Conservation (phyloP, 1,140 invertebrate species). For the Oreohelix idahoensis region DNA sequence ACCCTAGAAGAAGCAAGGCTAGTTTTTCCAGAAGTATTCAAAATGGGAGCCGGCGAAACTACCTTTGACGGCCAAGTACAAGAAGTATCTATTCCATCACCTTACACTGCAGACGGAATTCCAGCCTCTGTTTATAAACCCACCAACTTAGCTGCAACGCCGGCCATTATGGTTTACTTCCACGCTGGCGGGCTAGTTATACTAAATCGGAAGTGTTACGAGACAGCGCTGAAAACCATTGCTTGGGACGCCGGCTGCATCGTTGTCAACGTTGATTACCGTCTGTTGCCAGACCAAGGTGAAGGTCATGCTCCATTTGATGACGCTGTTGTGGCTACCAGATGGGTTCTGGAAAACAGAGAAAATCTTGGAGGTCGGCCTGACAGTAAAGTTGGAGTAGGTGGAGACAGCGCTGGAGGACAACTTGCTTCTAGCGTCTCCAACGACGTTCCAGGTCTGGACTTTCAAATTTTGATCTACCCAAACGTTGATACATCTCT, state of each 20-base stretch:
- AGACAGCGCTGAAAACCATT: neutral
- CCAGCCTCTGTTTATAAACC: constrained; percentile 9
- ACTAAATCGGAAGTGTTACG: neutral
- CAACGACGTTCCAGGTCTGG: neutral
- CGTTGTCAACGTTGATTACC: constrained; percentile 8
- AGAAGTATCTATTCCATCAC: neutral
- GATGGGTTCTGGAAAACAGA: constrained; percentile 18
- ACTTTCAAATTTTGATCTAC: constrained; percentile 2
- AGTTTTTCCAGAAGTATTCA: neutral
- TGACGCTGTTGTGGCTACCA: neutral
- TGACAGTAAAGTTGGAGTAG: constrained; percentile 20
- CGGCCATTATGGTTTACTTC: constrained; percentile 5
- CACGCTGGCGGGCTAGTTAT: constrained; percentile 6
- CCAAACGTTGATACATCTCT: neutral
- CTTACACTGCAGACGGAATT: neutral
- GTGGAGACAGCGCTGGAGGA: constrained; percentile 24
- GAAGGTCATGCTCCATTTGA: constrained; percentile 2
- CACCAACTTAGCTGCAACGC: neutral
- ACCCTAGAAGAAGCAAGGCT: neutral
- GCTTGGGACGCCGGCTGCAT: neutral
- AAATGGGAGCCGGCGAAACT: neutral
- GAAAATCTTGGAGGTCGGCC: neutral
- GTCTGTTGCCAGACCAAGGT: neutral
- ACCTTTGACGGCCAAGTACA: neutral
- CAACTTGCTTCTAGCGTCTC: neutral